These are phyloP conservation scores for Rhagonycha lutea DNA, from an alignment of 2,888 invertebrate genomes.

Conservation along the genomic window DNA sequence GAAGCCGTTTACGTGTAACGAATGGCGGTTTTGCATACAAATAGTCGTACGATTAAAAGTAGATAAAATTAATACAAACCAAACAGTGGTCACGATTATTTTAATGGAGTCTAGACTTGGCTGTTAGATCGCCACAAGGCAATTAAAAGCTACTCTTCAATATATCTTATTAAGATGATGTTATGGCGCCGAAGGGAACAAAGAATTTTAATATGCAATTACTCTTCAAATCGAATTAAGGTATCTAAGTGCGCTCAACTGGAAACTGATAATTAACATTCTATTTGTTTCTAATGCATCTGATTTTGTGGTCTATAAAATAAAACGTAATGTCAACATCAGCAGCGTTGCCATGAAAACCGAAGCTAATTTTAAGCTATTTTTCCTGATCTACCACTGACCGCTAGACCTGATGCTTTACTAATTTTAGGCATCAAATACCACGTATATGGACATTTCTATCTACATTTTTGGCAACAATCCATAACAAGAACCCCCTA, in stretches of 20 bases:
- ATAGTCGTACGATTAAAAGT: conserved; percentile 8
- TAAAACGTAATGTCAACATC: neutral
- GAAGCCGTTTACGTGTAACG: conserved; percentile 19
- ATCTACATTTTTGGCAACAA: neutral
- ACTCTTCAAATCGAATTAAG: neutral
- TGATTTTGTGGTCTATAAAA: neutral
- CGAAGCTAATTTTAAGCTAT: too few species aligned
- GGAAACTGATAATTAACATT: conserved; percentile 11
- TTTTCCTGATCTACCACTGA: too few species aligned
- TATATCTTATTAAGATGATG: neutral
- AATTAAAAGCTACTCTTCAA: neutral
- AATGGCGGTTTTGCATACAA: conserved; percentile 16
- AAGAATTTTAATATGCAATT: conserved; percentile 11
- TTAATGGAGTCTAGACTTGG: neutral
- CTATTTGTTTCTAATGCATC: conserved; percentile 1
- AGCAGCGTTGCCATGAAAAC: neutral
- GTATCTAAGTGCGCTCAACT: conserved; percentile 9
- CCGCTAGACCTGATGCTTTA: too few species aligned
- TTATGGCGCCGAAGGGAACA: conserved; percentile 8
- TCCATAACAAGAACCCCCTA: neutral
- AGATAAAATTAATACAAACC: conserved; percentile 1
- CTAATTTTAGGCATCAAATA: neutral
- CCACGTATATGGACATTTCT: neutral
- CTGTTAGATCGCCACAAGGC: neutral
- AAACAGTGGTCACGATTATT: conserved; percentile 1